Conservation (phyloP, 1,140 invertebrate genomes). For the Luehdorfia chinensis region DNA sequence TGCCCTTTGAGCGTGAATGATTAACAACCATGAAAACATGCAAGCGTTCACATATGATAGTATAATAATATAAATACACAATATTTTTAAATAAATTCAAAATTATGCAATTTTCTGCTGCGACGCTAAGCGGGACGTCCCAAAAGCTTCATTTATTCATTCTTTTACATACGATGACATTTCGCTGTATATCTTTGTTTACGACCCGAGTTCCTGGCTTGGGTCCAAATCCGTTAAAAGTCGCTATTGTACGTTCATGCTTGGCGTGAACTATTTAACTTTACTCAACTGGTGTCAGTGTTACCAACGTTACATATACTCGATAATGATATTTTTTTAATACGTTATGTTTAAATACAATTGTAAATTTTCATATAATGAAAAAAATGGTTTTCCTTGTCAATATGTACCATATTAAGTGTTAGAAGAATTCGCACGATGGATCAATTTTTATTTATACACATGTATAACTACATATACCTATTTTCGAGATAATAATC, state of each 20-base stretch:
- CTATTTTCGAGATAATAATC: too few relatives aligned
- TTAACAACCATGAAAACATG: too few relatives aligned
- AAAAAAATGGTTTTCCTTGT: neutral
- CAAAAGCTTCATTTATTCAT: neutral
- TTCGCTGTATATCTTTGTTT: slow-evolving; percentile 9
- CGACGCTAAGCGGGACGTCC: neutral
- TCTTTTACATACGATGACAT: slow-evolving; percentile 1
- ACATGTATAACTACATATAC: too few relatives aligned
- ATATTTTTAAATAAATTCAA: too few relatives aligned
- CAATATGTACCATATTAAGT: neutral
- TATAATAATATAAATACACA: neutral
- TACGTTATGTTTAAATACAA: neutral
- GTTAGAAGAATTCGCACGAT: neutral
- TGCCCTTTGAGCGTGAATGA: too few relatives aligned
- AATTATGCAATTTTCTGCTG: neutral
- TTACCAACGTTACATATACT: neutral
- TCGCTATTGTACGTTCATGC: neutral
- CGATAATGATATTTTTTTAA: neutral
- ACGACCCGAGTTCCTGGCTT: slow-evolving; percentile 5
- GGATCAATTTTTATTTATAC: neutral
- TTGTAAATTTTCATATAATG: neutral
- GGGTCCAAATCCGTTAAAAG: slow-evolving; percentile 9
- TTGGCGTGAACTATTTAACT: slow-evolving; percentile 3
- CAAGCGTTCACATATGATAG: too few relatives aligned
- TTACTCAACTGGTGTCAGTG: slow-evolving; percentile 9